Evolutionary conservation across 2,888 invertebrate genomes (phyloP).

Genomic region (Tetheella fluctuosa): DNA sequence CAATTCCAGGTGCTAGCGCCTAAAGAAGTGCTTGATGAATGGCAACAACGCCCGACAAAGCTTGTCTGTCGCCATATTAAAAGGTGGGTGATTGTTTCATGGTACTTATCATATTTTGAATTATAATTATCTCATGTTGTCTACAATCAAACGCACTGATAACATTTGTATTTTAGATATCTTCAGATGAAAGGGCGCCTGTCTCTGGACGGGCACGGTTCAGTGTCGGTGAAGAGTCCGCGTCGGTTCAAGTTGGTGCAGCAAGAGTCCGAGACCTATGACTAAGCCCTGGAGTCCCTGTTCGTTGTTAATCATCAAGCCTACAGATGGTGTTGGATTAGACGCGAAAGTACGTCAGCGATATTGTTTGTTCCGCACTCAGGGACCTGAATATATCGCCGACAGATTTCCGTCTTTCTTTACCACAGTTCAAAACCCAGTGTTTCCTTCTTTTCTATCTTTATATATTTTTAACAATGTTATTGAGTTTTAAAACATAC

Average conservation of each 20-base stretch:
- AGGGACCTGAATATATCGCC: background rate
- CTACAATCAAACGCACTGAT: background rate
- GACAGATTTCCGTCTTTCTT: background rate
- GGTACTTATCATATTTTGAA: too few relatives aligned
- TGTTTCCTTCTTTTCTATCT: background rate
- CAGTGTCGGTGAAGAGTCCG: conserved; percentile 92
- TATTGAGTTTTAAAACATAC: background rate
- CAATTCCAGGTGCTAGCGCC: conserved; percentile 90
- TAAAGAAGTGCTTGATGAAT: conserved; percentile 94
- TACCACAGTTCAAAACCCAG: background rate
- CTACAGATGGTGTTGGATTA: background rate
- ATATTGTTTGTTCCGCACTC: background rate
- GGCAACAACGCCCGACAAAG: conserved; percentile 95
- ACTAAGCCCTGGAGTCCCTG: conserved; percentile 77
- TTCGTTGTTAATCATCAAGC: background rate
- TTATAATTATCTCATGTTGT: too few relatives aligned
- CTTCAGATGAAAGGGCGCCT: conserved; percentile 91
- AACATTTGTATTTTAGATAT: conserved; percentile 63
- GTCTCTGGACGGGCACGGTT: conserved; percentile 89
- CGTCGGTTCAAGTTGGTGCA: conserved; percentile 94
- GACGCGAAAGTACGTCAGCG: background rate
- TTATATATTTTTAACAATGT: background rate
- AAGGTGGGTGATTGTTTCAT: conserved; percentile 62
- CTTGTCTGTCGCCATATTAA: conserved; percentile 93
- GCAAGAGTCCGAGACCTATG: conserved; percentile 95